phyloP scores from a whole-genome alignment of 2,888 invertebrate genomes.

The Andrena bicolor region DNA sequence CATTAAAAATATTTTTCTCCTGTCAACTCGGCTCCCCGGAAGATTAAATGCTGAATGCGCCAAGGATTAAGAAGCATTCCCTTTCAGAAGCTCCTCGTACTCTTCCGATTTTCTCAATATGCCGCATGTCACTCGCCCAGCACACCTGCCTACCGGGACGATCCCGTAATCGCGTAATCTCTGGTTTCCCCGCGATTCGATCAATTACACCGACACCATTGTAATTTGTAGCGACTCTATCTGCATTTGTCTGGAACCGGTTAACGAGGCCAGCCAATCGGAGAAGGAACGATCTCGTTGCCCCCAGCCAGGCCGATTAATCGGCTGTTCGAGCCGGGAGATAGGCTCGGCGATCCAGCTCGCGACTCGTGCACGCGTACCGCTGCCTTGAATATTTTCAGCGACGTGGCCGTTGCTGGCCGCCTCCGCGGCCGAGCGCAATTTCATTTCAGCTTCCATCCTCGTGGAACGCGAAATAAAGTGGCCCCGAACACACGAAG shows the following conservation, averaged over 20 bases:
- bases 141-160: neutral
- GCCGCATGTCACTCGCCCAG: neutral
- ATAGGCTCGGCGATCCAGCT: conserved; percentile 10
- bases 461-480: conserved; percentile 68
- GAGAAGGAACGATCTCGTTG: conserved; percentile 45
- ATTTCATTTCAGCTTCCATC: conserved; percentile 55
- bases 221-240: conserved; percentile 61
- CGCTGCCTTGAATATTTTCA: conserved; percentile 64
- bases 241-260: conserved; percentile 57
- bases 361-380: conserved; percentile 19
- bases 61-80: too few relatives aligned
- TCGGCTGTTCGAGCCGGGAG: conserved; percentile 43
- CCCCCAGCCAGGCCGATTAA: conserved; percentile 56
- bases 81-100: too few relatives aligned
- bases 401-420: neutral
- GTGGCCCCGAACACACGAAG: conserved; percentile 68
- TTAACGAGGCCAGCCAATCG: conserved; percentile 56
- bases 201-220: conserved; percentile 58
- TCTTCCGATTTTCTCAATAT: neutral
- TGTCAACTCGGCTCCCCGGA: too few relatives aligned
- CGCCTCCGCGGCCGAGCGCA: conserved; percentile 29
- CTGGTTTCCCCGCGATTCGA: conserved; percentile 40
- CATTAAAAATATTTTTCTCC: too few relatives aligned
- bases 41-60: too few relatives aligned
- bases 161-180: conserved; percentile 7